Percentiles rank a stretch among this genome's conserved stretches.
Evolutionary conservation across 2,888 invertebrate species (phyloP).

Genomic region (Lithosia quadra): DNA sequence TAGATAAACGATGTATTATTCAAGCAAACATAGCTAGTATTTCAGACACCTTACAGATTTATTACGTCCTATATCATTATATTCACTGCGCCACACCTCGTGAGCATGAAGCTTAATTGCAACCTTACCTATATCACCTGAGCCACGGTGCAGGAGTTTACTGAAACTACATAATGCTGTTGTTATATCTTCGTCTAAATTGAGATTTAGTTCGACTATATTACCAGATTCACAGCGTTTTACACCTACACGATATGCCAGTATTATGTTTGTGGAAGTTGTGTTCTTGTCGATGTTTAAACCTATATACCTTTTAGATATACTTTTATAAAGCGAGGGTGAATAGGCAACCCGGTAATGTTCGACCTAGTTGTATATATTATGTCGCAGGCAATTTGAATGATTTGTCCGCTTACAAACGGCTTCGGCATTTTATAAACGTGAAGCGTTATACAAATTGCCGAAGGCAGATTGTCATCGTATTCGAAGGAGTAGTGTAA

Average conservation of each 20-base stretch:
- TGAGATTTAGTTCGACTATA: background rate
- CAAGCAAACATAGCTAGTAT: background rate
- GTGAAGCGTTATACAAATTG: no score
- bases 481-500: no score
- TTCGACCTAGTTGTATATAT: no score
- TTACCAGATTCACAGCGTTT: background rate
- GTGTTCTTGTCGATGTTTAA: background rate
- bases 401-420: no score
- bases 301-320: no score
- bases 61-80: background rate
- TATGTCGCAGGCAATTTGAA: no score
- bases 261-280: background rate
- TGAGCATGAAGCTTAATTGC: constrained; percentile 9
- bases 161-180: constrained; percentile 26
- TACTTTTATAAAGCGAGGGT: no score
- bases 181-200: background rate
- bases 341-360: no score
- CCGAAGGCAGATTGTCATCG: no score
- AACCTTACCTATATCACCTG: constrained; percentile 20
- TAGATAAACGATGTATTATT: background rate
- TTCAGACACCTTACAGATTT: background rate
- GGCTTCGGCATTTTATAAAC: no score
- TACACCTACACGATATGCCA: background rate
- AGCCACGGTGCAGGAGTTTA: constrained; percentile 30
- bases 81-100: constrained; percentile 3